Evolutionary conservation across 2,797 vertebrate genomes (phyloP).

Genomic region (Cyclura pinguis): DNA sequence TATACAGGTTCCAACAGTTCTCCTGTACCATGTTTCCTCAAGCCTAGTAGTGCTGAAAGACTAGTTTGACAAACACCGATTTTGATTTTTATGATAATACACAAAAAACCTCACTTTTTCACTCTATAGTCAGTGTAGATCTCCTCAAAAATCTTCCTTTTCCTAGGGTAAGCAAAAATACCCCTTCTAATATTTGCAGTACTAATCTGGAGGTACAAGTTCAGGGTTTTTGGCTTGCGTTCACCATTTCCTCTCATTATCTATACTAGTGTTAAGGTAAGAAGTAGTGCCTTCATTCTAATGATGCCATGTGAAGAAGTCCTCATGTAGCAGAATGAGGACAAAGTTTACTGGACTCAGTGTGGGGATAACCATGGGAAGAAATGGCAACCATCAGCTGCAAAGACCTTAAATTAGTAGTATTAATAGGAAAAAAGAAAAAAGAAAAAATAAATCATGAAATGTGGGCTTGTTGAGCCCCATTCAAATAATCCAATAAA

Average conservation of each 20-base stretch:
- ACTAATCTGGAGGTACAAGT: neutral
- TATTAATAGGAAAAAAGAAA: too few relatives aligned
- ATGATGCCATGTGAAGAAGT: too few relatives aligned
- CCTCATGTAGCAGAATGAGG: neutral
- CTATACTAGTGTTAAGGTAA: neutral
- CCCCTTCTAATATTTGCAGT: neutral
- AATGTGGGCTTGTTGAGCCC: too few relatives aligned
- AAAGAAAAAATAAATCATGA: too few relatives aligned
- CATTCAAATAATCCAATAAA: neutral
- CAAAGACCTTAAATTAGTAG: too few relatives aligned
- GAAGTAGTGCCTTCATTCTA: neutral
- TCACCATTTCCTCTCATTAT: neutral
- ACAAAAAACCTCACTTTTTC: neutral
- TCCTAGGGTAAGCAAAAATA: neutral
- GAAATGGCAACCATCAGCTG: neutral
- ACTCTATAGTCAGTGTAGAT: neutral
- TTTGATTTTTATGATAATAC: neutral
- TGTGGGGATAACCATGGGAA: neutral
- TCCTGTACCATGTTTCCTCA: neutral
- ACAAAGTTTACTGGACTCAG: neutral
- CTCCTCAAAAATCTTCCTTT: neutral
- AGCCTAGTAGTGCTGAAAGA: neutral
- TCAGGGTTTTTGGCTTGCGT: neutral
- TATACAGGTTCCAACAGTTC: neutral
- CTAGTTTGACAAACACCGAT: neutral